These are phyloP conservation scores for Muscicapa adusta DNA, from an alignment of 2,113 vertebrate genomes.

Conservation along the genomic window DNA sequence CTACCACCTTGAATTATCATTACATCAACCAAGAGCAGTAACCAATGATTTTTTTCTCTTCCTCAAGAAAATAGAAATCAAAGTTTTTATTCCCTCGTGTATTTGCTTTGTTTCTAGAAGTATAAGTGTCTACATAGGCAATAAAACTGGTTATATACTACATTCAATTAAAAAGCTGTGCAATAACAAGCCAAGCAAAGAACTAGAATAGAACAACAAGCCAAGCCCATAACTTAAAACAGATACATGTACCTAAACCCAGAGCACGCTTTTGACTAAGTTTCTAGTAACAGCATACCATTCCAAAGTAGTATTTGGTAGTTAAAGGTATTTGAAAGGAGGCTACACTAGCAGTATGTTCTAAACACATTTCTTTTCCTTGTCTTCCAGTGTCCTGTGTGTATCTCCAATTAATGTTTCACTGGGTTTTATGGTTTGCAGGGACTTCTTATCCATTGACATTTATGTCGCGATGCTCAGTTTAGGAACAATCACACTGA, in stretches of 20 bases:
- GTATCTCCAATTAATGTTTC: background rate
- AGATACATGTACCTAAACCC: background rate
- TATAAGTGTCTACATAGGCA: background rate
- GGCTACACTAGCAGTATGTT: background rate
- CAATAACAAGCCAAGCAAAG: background rate
- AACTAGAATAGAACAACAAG: background rate
- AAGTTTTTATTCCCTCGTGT: background rate
- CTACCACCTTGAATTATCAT: background rate
- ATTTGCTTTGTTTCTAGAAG: background rate
- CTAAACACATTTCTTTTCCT: background rate
- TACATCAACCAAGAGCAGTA: background rate
- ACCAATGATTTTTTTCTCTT: background rate
- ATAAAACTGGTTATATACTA: background rate
- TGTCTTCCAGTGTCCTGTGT: background rate
- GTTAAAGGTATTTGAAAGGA: background rate
- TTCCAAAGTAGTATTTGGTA: background rate
- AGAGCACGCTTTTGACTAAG: accelerated
- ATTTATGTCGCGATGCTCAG: background rate
- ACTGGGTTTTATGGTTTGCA: background rate
- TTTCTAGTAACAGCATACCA: background rate
- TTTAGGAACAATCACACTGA: background rate
- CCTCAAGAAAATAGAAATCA: background rate
- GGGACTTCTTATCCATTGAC: background rate
- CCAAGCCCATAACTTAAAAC: background rate
- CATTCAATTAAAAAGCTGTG: background rate